Evolutionary conservation across 2,797 vertebrate species (phyloP).

Genomic region (Anniella stebbinsi): DNA sequence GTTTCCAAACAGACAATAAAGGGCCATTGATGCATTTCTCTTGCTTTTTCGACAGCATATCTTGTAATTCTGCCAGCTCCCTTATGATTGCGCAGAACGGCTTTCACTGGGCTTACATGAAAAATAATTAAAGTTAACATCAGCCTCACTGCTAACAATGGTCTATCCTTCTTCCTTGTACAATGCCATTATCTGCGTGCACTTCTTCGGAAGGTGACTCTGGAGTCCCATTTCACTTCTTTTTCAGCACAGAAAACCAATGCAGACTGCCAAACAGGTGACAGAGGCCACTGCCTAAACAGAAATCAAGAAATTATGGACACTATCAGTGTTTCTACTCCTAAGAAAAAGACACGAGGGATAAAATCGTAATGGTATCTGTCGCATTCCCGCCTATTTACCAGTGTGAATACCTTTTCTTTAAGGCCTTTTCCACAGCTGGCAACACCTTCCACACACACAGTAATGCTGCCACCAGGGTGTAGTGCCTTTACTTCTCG

Average conservation of each 20-base stretch:
- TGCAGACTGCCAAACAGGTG: neutral
- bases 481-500: too few relatives aligned
- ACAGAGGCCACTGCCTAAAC: neutral
- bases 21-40: conserved; percentile 27
- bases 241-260: neutral
- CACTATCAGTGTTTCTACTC: neutral
- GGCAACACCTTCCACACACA: too few relatives aligned
- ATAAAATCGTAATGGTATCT: neutral
- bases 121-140: conserved; percentile 32
- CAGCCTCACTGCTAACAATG: neutral
- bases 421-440: too few relatives aligned
- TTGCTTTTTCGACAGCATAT: conserved; percentile 14
- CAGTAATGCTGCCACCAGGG: too few relatives aligned
- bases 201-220: neutral
- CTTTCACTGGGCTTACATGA: conserved; percentile 20
- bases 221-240: neutral
- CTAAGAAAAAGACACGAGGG: too few relatives aligned
- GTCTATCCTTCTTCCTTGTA: neutral
- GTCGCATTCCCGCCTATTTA: too few relatives aligned
- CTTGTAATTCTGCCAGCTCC: conserved; percentile 36
- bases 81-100: conserved; percentile 27
- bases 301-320: neutral
- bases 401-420: too few relatives aligned
- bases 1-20: conserved; percentile 25
- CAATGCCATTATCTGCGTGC: conserved; percentile 10